Base-by-base conservation (phyloP, 2,113 vertebrate species). In the Plotosus lineatus region DNA sequence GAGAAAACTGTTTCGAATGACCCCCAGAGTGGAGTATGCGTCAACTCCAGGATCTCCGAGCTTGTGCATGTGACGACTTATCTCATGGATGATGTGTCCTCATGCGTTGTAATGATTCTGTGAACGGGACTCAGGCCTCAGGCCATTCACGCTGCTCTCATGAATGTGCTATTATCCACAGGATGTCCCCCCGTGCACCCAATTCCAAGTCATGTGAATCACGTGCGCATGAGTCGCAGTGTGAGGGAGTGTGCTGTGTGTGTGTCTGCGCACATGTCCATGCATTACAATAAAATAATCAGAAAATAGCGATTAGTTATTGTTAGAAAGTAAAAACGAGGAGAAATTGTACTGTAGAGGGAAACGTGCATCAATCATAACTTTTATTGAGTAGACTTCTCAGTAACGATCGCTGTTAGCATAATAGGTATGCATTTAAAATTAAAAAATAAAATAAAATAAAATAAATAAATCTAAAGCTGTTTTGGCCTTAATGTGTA, bases 161-260 rank as follows among this genome's bases (percentile, higher is more conserved):
- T 75, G 44, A 81, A 9, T 58, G 56, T 74, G 56, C 46, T 36
- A 31, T 75, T 81, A 71, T 63, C 71, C 58, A 81, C 72, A 55
- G 31, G 69, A 58, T 17, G 21, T 56, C 61, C 79, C 53, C 31
- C 21, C n/a, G 68, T 46, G 21, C 33, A 60, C 44, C 73, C 68
- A 60, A 9, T 73, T 21, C 42, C 55, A 19, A 38, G 69, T 81
- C 79, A 81, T 81, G 69, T 81, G 71, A 55, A 23, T 11, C 79
- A 55, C 26, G 46, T 81, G 69, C n/a, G 44, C 56, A 38, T 61
- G 68, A 44, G 66, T 44, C 60, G 46, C 51, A 63, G 77, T 31
- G 38, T 46, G 71, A 55, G 40, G 23, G 42, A 68, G 77, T 60
- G 48, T 42, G 69, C 17, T n/a, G n/a, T n/a, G n/a, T n/a, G n/a